Evolutionary conservation across 2,113 vertebrate species (phyloP), one percentile per base, ranked within the genome.

Genomic region (Forbesichthys papilliferus): DNA sequence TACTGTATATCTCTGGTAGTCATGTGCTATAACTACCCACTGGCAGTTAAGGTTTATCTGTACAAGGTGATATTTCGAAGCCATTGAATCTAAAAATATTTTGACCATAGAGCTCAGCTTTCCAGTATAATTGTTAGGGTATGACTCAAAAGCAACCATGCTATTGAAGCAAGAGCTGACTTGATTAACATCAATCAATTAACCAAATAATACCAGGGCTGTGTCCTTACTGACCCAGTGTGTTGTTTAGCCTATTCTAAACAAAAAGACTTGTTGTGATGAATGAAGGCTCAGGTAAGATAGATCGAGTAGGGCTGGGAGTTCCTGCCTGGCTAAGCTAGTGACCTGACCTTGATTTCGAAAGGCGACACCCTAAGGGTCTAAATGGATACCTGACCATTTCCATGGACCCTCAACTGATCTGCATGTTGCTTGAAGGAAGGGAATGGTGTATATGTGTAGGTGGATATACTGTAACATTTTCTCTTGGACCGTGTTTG

Each of bases 261-360:
- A 11, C 10, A 1, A 64, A 12, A 49, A 60, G 55, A 20, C 69
- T 66, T 77, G 64, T 70, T 75, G 73, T 73, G 83, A 79, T 82
- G 42, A 74, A 83, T 60, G 20, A 18, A 68, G 61, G 56, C 51
- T 57, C 27, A 5, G 11, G 54, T 18, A 0, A 14, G 64, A 70
- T 74, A 14, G 58, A 48, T 55, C 4, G 65, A 47, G 66, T 55
- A 70, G 73, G 59, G 36, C 34, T 46, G 11, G 46, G 34, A 61
- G 5, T 27, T 13, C 3, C 59, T 7, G 34, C 59, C 13, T n/a
- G 79, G 75, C 60, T 58, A 70, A 82, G 68, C 47, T 71, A 71
- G 59, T 69, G 48, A n/a, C 73, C 75, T 76, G 81, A 79, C 74
- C 63, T 81, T 69, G 67, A 80, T 59, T 68, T 68, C 62, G 60